Conservation (phyloP, 2,888 invertebrate species). For the Biston stratarius region DNA sequence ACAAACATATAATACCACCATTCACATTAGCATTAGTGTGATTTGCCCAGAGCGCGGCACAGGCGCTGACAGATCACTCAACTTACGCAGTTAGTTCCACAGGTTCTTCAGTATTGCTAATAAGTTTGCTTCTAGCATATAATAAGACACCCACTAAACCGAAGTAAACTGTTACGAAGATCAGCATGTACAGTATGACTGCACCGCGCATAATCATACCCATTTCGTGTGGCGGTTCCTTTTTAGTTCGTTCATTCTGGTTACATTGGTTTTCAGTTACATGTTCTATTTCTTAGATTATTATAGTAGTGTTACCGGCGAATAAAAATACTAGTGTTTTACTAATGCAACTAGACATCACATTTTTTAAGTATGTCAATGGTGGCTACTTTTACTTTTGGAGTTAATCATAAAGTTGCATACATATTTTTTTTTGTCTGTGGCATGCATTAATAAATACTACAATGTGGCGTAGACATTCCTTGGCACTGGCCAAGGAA, state of each 20-base stretch:
- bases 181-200: conserved; percentile 68
- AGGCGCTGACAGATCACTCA: too few species aligned
- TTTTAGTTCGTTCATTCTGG: conserved; percentile 42
- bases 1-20: too few species aligned
- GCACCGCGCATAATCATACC: conserved; percentile 62
- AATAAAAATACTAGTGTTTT: too few species aligned
- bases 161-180: conserved; percentile 68
- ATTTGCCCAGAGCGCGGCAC: too few species aligned
- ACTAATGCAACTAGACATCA: neutral
- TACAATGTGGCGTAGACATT: too few species aligned
- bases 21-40: too few species aligned
- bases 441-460: neutral
- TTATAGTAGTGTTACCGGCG: neutral
- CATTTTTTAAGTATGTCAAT: neutral
- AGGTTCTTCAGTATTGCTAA: conserved; percentile 50
- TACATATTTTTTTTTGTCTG: neutral
- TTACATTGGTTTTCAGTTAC: conserved; percentile 18
- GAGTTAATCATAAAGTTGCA: too few species aligned
- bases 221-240: conserved; percentile 52
- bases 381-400: too few species aligned
- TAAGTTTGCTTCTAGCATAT: conserved; percentile 65
- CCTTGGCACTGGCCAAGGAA: too few species aligned
- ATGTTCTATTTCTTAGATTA: conserved; percentile 2
- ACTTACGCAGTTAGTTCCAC: conserved; percentile 42
- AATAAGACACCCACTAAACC: conserved; percentile 69